phyloP scores from a whole-genome alignment of 2,113 vertebrate species.

The Patagioenas fasciata region DNA sequence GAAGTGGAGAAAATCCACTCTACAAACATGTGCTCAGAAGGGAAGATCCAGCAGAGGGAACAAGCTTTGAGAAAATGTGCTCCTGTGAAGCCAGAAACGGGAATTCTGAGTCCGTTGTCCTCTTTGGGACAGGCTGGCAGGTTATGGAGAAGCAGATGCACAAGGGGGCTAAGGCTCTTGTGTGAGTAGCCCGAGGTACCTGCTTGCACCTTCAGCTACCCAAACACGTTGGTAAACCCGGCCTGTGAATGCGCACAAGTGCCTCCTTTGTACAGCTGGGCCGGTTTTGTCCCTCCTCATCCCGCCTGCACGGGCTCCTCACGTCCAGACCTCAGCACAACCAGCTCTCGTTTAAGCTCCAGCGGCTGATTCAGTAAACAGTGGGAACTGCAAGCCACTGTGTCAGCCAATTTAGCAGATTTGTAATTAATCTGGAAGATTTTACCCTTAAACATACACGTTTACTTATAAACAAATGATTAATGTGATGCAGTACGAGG shows the following conservation, averaged over 20 bases:
- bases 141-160: background rate
- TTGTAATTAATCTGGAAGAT: background rate
- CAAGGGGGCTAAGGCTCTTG: background rate
- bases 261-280: background rate
- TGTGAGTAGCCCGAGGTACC: background rate
- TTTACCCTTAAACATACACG: background rate
- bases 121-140: background rate
- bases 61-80: background rate
- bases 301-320: background rate
- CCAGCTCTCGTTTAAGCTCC: fast-evolving
- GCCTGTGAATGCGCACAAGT: fast-evolving
- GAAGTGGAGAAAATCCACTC: background rate
- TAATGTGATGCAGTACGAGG: background rate
- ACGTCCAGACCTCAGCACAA: background rate
- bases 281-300: background rate
- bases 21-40: background rate
- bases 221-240: background rate
- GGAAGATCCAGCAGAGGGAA: background rate
- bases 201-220: background rate
- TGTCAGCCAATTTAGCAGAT: background rate
- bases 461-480: background rate
- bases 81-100: background rate
- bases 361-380: too few relatives aligned
- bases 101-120: slow-evolving; percentile 4
- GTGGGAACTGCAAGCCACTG: background rate